Percentiles rank a stretch among this genome's conserved stretches.
phyloP scores from a whole-genome alignment of 2,113 vertebrate species.

The Mormyrus iriodes region DNA sequence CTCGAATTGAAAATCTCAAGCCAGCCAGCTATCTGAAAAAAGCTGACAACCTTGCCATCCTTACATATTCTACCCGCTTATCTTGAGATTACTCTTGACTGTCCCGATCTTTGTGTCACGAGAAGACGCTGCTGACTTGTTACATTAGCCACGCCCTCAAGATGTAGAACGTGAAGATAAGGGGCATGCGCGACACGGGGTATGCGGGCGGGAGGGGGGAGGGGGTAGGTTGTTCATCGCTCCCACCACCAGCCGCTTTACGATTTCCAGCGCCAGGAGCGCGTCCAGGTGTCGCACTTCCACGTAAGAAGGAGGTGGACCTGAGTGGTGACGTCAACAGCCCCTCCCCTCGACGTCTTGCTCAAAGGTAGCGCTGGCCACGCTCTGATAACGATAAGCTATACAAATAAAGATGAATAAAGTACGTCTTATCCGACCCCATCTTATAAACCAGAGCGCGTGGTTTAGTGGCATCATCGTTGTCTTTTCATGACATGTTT shows the following conservation, averaged over 20 bases:
- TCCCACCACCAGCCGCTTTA: too few relatives aligned
- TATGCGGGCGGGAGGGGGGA: too few relatives aligned
- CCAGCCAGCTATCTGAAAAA: neutral
- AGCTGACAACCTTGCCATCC: neutral
- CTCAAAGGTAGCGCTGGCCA: constrained; percentile 68
- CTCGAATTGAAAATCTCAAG: neutral
- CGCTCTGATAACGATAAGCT: too few relatives aligned
- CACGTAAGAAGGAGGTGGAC: constrained; percentile 76
- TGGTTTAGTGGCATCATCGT: too few relatives aligned
- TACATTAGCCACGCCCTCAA: constrained; percentile 56
- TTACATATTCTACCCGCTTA: neutral
- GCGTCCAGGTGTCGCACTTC: too few relatives aligned
- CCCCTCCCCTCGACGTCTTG: constrained; percentile 79
- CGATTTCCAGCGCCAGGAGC: too few relatives aligned
- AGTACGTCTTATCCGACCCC: too few relatives aligned
- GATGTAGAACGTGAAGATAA: constrained; percentile 84
- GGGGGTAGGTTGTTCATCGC: too few relatives aligned
- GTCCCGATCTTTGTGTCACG: neutral
- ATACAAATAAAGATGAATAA: too few relatives aligned
- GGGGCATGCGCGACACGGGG: constrained; percentile 37
- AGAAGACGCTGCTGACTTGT: neutral
- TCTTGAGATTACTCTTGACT: neutral
- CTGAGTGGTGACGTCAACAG: constrained; percentile 88
- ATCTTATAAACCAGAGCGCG: too few relatives aligned
- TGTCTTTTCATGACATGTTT: too few relatives aligned